Evolutionary conservation across 37 sponge, comb jelly and placozoan genomes (phyloP).

Genomic region (Petrosia ficiformis): DNA sequence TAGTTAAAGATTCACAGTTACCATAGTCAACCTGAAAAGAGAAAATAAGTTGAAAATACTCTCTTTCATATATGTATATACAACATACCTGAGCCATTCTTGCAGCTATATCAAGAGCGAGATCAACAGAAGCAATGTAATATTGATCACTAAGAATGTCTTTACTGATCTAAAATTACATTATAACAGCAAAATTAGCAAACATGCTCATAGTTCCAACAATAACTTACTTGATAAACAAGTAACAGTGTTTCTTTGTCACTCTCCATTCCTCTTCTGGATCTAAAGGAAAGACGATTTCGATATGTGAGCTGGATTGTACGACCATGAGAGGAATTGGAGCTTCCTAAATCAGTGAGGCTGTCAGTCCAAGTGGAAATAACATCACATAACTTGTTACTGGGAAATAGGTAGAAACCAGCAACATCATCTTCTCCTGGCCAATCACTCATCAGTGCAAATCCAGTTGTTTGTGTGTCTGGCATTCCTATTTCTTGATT

Average conservation of each 20-base stretch:
- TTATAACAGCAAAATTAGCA: not conserved
- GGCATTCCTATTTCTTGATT: constrained; percentile 47
- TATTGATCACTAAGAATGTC: constrained; percentile 25
- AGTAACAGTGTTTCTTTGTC: constrained; percentile 38
- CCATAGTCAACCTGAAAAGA: constrained; percentile 39
- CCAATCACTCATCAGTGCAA: constrained; percentile 75
- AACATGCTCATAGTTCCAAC: not conserved
- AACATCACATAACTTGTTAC: constrained; percentile 53
- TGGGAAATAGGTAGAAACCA: constrained; percentile 31
- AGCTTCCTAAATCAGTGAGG: constrained; percentile 32
- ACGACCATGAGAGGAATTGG: not conserved
- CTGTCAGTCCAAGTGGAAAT: constrained; percentile 41
- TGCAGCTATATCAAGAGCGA: constrained; percentile 35
- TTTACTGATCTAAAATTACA: not conserved
- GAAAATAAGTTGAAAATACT: not conserved
- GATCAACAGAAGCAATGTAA: constrained; percentile 9
- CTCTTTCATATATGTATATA: not conserved
- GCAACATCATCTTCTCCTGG: constrained; percentile 49
- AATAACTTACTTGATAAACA: constrained; percentile 43
- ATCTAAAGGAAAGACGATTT: constrained; percentile 11
- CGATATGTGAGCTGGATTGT: constrained; percentile 38
- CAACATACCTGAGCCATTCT: constrained; percentile 38
- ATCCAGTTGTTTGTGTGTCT: constrained; percentile 34
- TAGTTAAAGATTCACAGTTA: constrained; percentile 13
- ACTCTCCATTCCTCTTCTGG: constrained; percentile 27